phyloP scores from a whole-genome alignment of 2,113 vertebrate genomes.

The Orcinus orca region DNA sequence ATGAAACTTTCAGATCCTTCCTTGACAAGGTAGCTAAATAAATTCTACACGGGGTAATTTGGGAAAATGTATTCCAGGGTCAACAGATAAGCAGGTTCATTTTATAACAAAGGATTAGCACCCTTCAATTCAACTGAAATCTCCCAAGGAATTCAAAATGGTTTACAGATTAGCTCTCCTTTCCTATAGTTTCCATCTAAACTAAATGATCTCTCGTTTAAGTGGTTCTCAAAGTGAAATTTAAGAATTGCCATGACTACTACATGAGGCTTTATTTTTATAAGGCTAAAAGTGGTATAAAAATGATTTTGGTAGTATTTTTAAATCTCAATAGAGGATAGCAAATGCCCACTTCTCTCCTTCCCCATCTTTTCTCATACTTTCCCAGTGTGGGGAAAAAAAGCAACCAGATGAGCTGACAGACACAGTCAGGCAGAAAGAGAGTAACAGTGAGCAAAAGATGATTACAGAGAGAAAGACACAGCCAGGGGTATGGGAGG shows the following conservation, averaged over 20 bases:
- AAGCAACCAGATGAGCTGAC: neutral
- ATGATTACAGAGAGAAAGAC: neutral
- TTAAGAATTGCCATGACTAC: neutral
- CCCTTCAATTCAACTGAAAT: neutral
- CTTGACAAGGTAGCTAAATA: neutral
- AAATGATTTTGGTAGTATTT: conserved; percentile 18
- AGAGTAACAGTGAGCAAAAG: neutral
- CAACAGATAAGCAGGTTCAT: neutral
- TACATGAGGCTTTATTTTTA: neutral
- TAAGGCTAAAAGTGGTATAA: neutral
- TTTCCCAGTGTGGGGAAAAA: neutral
- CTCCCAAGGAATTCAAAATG: conserved; percentile 2
- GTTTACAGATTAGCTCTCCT: neutral
- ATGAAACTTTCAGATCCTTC: neutral
- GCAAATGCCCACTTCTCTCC: neutral
- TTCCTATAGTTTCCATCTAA: neutral
- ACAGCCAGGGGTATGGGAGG: neutral
- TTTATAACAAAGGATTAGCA: conserved; percentile 20
- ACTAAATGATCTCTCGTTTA: neutral
- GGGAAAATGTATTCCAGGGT: neutral
- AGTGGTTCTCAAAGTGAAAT: neutral
- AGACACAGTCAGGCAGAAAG: neutral
- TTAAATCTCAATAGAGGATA: neutral
- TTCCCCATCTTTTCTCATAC: neutral
- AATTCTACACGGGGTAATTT: neutral